Evolutionary conservation across 92 coral and sea anemone genomes (phyloP).

Genomic region (Palythoa heliodiscus): DNA sequence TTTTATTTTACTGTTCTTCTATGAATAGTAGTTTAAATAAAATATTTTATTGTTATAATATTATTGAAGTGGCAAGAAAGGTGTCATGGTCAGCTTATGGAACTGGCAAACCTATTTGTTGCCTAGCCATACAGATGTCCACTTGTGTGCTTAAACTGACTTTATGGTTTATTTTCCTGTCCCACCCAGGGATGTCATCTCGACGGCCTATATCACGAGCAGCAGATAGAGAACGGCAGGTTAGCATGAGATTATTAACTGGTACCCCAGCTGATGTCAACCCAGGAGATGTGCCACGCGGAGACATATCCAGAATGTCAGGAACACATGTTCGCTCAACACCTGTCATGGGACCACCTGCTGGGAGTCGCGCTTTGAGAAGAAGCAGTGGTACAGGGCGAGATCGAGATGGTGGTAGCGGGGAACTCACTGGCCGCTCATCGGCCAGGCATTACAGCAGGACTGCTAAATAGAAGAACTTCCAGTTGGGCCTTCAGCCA

Average conservation of each 20-base stretch:
- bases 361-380: slow-evolving; percentile 78
- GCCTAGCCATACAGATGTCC: neutral
- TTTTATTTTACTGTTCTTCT: no score
- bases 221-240: slow-evolving; percentile 88
- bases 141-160: neutral
- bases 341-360: slow-evolving; percentile 86
- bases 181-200: slow-evolving; percentile 45
- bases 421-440: slow-evolving; percentile 65
- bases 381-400: slow-evolving; percentile 80
- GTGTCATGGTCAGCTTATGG: no score
- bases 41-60: no score
- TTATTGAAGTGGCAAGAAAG: no score
- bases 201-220: slow-evolving; percentile 92
- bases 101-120: neutral
- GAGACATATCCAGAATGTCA: slow-evolving; percentile 98
- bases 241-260: slow-evolving; percentile 88
- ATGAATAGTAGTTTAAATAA: no score
- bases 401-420: slow-evolving; percentile 87
- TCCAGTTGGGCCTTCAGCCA: neutral
- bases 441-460: slow-evolving; percentile 57
- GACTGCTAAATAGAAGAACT: slow-evolving; percentile 56
- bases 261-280: slow-evolving; percentile 84
- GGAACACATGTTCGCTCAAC: slow-evolving; percentile 96
- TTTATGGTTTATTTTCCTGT: neutral
- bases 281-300: slow-evolving; percentile 78